Evolutionary conservation across 1,140 invertebrate species (phyloP).

Genomic region (Piezodorus guildinii): DNA sequence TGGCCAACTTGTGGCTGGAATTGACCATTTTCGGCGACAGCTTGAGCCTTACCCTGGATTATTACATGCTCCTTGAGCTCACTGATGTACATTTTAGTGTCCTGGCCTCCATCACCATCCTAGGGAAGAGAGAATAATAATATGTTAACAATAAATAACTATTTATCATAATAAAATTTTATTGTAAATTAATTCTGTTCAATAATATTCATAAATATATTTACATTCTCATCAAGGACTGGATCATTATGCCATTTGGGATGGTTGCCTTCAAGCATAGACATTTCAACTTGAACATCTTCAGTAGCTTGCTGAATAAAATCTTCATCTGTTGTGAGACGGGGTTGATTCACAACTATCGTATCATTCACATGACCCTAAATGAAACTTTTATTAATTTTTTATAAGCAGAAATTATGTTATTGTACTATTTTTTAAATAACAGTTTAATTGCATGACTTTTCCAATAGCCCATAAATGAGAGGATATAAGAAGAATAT

Average conservation of each 20-base stretch:
- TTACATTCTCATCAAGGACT: slow-evolving; percentile 17
- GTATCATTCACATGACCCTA: slow-evolving; percentile 60
- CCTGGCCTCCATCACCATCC: slow-evolving; percentile 18
- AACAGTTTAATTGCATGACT: too few species aligned
- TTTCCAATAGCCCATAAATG: too few species aligned
- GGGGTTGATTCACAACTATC: slow-evolving; percentile 66
- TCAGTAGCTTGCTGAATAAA: slow-evolving; percentile 31
- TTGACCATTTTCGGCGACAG: slow-evolving; percentile 33
- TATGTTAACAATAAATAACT: neutral
- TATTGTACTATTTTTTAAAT: too few species aligned
- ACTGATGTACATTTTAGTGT: slow-evolving; percentile 40
- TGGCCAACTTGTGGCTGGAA: slow-evolving; percentile 38
- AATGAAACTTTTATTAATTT: slow-evolving; percentile 11
- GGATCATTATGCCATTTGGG: slow-evolving; percentile 25
- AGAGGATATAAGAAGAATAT: too few species aligned
- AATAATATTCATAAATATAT: too few species aligned
- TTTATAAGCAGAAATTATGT: too few species aligned
- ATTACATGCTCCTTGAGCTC: slow-evolving; percentile 45
- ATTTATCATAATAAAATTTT: too few species aligned
- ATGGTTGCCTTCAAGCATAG: slow-evolving; percentile 30
- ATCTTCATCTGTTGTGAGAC: slow-evolving; percentile 47
- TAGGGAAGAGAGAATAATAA: neutral
- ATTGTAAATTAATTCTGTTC: too few species aligned
- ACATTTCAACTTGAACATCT: slow-evolving; percentile 33
- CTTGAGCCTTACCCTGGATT: slow-evolving; percentile 35